These are phyloP conservation scores for Tachysurus fulvidraco DNA, from an alignment of 2,113 vertebrate genomes.

Conservation along the genomic window DNA sequence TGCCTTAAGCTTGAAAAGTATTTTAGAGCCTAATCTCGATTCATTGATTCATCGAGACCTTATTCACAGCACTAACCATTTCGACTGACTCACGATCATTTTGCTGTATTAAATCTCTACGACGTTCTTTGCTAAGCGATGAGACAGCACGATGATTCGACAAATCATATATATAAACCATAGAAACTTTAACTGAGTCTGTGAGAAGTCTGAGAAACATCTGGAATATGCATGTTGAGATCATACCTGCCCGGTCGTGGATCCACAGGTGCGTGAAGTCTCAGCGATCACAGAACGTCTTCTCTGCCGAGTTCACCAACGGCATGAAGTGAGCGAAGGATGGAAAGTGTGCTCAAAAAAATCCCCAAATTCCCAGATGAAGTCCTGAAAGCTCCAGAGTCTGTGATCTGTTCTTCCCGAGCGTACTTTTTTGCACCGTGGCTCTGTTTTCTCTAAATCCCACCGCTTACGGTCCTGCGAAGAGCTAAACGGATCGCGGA, in stretches of 20 bases:
- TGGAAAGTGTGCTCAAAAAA: background rate
- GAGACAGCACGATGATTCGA: background rate
- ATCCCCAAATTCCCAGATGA: slow-evolving; percentile 6
- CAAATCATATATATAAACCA: no score
- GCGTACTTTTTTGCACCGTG: background rate
- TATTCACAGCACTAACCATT: background rate
- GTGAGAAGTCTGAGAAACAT: slow-evolving; percentile 7
- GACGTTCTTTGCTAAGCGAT: background rate
- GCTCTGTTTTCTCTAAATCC: background rate
- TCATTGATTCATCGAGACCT: background rate
- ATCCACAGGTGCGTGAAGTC: slow-evolving; percentile 44
- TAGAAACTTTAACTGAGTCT: background rate
- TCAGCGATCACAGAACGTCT: slow-evolving; percentile 27
- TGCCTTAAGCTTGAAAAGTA: background rate
- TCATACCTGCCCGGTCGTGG: slow-evolving; percentile 45
- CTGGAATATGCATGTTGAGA: background rate
- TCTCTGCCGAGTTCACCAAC: slow-evolving; percentile 20
- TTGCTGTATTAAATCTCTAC: background rate
- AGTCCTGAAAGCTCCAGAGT: slow-evolving; percentile 17
- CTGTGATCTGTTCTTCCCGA: background rate
- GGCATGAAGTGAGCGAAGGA: background rate
- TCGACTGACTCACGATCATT: background rate
- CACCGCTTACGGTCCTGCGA: slow-evolving; percentile 1
- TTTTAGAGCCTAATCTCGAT: background rate
- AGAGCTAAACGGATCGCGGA: slow-evolving; percentile 49